A percentile compares a stretch with the other conserved stretches of the same genome.
These are phyloP conservation scores for Noctuana brunneofusca DNA, from an alignment of 2,888 invertebrate species.

Conservation along the genomic window DNA sequence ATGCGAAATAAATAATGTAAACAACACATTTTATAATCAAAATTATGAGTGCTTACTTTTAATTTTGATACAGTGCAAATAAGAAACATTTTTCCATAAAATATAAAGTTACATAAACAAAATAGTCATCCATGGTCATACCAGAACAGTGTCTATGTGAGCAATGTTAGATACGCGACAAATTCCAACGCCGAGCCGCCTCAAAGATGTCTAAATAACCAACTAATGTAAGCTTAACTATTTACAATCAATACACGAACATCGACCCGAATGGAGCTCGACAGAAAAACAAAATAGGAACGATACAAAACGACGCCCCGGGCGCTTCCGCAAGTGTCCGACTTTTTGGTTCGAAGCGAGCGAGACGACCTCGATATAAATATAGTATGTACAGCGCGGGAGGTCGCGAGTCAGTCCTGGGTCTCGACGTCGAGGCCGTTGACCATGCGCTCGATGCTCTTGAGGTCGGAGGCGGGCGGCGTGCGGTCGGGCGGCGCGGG, in stretches of 20 bases:
- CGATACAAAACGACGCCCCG: slow-evolving; percentile 76
- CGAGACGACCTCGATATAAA: slow-evolving; percentile 65
- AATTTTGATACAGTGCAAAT: slow-evolving; percentile 21
- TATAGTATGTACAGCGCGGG: slow-evolving; percentile 75
- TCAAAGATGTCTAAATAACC: slow-evolving; percentile 52
- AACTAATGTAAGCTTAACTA: slow-evolving; percentile 76
- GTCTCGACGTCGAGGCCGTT: slow-evolving; percentile 95
- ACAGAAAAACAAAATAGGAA: slow-evolving; percentile 81
- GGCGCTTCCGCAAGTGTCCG: slow-evolving; percentile 45
- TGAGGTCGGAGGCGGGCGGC: slow-evolving; percentile 90
- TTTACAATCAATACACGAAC: slow-evolving; percentile 76
- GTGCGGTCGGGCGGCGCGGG: slow-evolving; percentile 79
- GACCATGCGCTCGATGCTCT: slow-evolving; percentile 98
- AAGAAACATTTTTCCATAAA: slow-evolving; percentile 18
- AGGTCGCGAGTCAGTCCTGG: slow-evolving; percentile 73
- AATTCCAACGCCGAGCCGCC: slow-evolving; percentile 35
- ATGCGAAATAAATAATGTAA: slow-evolving; percentile 31
- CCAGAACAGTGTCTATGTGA: slow-evolving; percentile 38
- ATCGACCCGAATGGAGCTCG: slow-evolving; percentile 80
- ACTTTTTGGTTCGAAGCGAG: slow-evolving; percentile 44
- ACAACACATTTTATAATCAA: slow-evolving; percentile 21
- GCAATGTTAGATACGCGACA: slow-evolving; percentile 37
- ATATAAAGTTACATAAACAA: slow-evolving; percentile 23
- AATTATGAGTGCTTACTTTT: slow-evolving; percentile 1
- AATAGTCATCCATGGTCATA: slow-evolving; percentile 26